A percentile compares a stretch with the other conserved stretches of the same genome.
Conservation (phyloP, 2,113 vertebrate species). For the Ophiodon elongatus region DNA sequence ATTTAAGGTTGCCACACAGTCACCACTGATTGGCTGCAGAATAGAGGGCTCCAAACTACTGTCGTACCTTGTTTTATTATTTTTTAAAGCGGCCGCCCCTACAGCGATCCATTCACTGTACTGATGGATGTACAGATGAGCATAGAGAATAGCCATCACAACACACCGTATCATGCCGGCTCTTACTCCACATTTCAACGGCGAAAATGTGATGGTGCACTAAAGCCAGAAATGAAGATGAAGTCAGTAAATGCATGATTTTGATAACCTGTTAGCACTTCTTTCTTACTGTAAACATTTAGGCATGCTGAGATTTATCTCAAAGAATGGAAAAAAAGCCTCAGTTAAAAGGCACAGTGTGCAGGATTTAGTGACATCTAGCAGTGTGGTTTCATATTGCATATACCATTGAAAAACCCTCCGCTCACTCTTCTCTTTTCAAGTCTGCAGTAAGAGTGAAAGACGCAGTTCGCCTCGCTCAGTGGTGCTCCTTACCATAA, state of each 20-base stretch:
- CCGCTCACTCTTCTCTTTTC: no score
- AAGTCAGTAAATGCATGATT: no score
- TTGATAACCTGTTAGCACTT: no score
- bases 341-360: no score
- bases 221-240: no score
- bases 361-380: no score
- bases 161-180: not conserved
- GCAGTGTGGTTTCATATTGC: no score
- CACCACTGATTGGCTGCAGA: slow-evolving; percentile 44
- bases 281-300: no score
- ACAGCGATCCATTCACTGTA: slow-evolving; percentile 2
- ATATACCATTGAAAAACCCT: no score
- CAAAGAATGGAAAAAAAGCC: no score
- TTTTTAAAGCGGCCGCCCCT: slow-evolving; percentile 10
- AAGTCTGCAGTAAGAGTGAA: not conserved
- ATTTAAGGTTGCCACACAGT: slow-evolving; percentile 45
- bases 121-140: slow-evolving; percentile 21
- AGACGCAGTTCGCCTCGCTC: not conserved
- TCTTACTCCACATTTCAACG: not conserved
- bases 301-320: no score
- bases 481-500: not conserved
- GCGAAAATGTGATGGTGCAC: not conserved
- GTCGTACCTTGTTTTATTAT: slow-evolving; percentile 41
- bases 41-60: slow-evolving; percentile 34
- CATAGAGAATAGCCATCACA: not conserved